Evolutionary conservation across 2,113 vertebrate species (phyloP).

Genomic region (Lagopus leucura): DNA sequence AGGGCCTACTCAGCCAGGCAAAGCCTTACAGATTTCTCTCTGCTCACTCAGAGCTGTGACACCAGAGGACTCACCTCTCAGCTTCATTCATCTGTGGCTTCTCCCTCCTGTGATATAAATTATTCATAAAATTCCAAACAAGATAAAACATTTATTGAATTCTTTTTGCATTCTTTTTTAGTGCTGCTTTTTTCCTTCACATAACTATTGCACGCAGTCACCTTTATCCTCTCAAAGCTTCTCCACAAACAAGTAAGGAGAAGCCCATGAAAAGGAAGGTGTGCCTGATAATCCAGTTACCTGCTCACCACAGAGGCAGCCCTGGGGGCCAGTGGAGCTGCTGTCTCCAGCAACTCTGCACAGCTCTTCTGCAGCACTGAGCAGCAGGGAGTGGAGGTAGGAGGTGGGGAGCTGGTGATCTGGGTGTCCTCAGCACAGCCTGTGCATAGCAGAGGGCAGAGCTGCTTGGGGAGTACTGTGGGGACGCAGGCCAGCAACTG

Average conservation of each 20-base stretch:
- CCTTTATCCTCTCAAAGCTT: conserved; percentile 26
- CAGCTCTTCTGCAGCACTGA: background rate
- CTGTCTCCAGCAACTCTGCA: background rate
- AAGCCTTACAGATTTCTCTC: background rate
- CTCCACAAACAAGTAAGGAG: background rate
- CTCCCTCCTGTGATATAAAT: background rate
- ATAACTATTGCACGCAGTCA: background rate
- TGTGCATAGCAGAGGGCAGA: background rate
- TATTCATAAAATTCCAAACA: background rate
- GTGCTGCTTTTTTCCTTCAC: background rate
- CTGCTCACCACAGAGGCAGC: background rate
- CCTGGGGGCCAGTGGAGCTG: background rate
- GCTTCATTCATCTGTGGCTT: background rate
- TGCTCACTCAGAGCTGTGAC: background rate
- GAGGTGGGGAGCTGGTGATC: background rate
- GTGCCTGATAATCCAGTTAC: conserved; percentile 46
- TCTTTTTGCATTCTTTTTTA: background rate
- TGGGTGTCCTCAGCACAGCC: background rate
- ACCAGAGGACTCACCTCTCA: background rate
- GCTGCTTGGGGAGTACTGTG: background rate
- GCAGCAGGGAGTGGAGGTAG: background rate
- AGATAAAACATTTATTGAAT: background rate
- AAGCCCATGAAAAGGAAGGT: conserved; percentile 10
- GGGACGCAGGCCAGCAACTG: background rate
- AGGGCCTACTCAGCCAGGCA: background rate